Evolutionary conservation across 2,888 invertebrate genomes (phyloP).

Genomic region (Lasius fuliginosus): DNA sequence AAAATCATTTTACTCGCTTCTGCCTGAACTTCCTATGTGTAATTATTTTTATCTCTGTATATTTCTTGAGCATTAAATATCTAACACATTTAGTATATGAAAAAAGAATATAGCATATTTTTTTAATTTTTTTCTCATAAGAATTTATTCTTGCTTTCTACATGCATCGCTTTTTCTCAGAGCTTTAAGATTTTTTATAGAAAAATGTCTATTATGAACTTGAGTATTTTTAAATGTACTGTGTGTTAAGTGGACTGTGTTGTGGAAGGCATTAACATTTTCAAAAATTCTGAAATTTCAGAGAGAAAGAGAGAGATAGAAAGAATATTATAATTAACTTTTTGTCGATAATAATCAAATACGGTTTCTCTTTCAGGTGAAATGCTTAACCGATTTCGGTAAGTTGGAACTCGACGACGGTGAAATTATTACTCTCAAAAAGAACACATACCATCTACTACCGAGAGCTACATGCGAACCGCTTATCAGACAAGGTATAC

Average conservation of each 20-base stretch:
- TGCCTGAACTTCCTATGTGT: background rate
- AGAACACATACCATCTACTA: slow-evolving; percentile 96
- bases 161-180: too few species aligned
- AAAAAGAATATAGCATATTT: too few species aligned
- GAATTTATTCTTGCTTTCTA: background rate
- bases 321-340: background rate
- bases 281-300: background rate
- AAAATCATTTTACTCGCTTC: background rate
- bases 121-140: too few species aligned
- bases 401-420: slow-evolving; percentile 98
- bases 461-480: slow-evolving; percentile 96
- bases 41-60: background rate
- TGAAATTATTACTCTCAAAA: slow-evolving; percentile 94
- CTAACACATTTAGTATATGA: too few species aligned
- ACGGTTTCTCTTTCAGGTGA: slow-evolving; percentile 86
- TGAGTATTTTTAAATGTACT: too few species aligned
- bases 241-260: background rate
- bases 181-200: background rate
- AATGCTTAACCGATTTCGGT: slow-evolving; percentile 96
- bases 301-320: background rate
- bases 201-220: background rate
- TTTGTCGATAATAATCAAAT: background rate
- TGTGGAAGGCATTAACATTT: background rate
- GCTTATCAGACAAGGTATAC: slow-evolving; percentile 95
- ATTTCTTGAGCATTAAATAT: too few species aligned